Base-by-base conservation (phyloP, 2,797 vertebrate genomes). In the Cephalopachus bancanus region DNA sequence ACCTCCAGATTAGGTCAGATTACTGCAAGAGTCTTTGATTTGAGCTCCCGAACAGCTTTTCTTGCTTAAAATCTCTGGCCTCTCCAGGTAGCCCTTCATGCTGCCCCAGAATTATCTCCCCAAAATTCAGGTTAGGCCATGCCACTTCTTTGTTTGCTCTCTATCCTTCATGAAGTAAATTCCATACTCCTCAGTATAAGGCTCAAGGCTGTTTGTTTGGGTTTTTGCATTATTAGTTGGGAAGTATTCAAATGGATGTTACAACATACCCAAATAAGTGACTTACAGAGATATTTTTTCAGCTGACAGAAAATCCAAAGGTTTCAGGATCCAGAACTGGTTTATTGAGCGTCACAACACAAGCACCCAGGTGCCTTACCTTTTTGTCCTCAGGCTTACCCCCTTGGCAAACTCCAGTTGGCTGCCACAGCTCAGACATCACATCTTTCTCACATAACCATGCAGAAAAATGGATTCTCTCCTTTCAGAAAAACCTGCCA, bases 231-330 rank as follows among this genome's bases (percentile, higher is more conserved):
- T 83, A 22, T 65, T 64, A 44, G 26, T 19, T 89, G 75, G 80
- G 14, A 89, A 62, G 6, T 62, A 33, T 59, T 80, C 53, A 51
- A 51, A 11, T 57, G 62, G 24, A 44, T 37, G 26, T 71, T 76
- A 37, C 1, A 14, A 75, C 72, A 81, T 59, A 20, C 2, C n/a
- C 15, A 74, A 33, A 30, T 59, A 10, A 60, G 37, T 30, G 17
- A 74, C 49, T 60, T 91, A 65, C 84, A 65, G 62, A 72, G 30
- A 93, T 72, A 44, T 69, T 74, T 55, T 92, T 37, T 85, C 33
- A 55, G 33, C 33, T 65, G 16, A 67, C 81, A 67, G 15, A 60
- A 75, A 80, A 26, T 69, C n/a, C 10, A 22, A n/a, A 89, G 10
- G 33, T 71, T 62, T 84, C 12, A 1, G 69, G 75, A 91, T 24